These are phyloP conservation scores for Dipus sagitta DNA, from an alignment of 2,797 vertebrate genomes.

Conservation along the genomic window DNA sequence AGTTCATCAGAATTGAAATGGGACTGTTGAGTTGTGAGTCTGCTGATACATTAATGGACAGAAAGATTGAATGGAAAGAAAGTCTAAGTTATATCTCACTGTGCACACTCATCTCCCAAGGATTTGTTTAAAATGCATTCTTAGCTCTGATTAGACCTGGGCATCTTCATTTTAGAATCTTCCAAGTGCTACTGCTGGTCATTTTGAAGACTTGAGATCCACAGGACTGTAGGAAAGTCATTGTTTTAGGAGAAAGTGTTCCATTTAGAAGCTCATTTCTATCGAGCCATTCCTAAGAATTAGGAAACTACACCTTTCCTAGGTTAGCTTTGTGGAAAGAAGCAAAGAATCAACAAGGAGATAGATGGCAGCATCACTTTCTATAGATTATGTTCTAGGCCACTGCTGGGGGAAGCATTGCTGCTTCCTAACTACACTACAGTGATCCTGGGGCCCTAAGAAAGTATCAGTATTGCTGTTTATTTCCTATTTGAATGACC, in stretches of 20 bases:
- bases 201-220: not conserved
- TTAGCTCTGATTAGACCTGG: not conserved
- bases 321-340: not conserved
- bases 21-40: not conserved
- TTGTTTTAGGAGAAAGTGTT: not conserved
- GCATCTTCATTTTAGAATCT: not conserved
- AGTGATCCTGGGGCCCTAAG: not conserved
- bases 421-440: not conserved
- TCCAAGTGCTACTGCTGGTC: not conserved
- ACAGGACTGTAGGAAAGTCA: not conserved
- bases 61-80: not conserved
- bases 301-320: not conserved
- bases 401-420: not conserved
- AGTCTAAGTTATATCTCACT: not conserved
- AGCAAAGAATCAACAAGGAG: not conserved
- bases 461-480: conserved; percentile 15
- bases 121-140: not conserved
- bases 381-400: conserved; percentile 37
- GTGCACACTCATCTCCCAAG: not conserved
- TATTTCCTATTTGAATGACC: conserved; percentile 35
- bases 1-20: not conserved
- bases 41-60: not conserved
- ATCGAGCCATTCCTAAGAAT: not conserved
- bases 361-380: not conserved
- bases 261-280: not conserved